These are phyloP conservation scores for Drosophila meridionalis DNA, from an alignment of 2,888 invertebrate species.

Conservation along the genomic window DNA sequence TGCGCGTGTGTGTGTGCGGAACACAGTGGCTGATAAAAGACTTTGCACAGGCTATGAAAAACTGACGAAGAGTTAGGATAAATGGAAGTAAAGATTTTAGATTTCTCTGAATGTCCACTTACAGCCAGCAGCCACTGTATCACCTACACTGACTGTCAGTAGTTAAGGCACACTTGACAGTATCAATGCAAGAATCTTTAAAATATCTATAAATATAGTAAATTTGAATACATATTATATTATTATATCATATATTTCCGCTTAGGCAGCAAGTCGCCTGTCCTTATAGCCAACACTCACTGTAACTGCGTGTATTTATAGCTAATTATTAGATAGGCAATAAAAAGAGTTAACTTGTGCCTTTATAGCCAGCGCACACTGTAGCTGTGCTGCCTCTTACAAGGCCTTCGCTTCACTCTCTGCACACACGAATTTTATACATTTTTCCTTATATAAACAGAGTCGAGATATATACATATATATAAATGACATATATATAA, in stretches of 20 bases:
- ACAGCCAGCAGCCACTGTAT: not conserved
- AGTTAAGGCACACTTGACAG: slow-evolving; percentile 1
- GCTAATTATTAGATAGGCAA: not conserved
- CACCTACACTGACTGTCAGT: slow-evolving; percentile 11
- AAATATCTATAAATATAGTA: too few relatives aligned
- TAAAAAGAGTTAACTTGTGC: not conserved
- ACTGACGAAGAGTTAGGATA: not conserved
- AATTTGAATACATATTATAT: too few relatives aligned
- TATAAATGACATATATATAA: too few relatives aligned
- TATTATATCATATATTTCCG: too few relatives aligned
- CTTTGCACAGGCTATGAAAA: not conserved
- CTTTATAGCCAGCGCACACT: not conserved
- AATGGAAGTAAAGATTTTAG: not conserved
- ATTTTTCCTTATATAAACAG: slow-evolving; percentile 31
- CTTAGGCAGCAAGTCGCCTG: too few relatives aligned
- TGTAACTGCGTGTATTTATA: slow-evolving; percentile 14
- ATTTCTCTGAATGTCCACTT: not conserved
- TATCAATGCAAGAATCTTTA: not conserved
- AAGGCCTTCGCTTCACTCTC: not conserved
- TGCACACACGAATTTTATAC: slow-evolving; percentile 31
- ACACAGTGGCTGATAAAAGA: not conserved
- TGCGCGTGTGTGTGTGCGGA: not conserved
- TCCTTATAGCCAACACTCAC: slow-evolving; percentile 13
- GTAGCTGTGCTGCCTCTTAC: not conserved
- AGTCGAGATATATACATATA: slow-evolving; percentile 6